phyloP scores from a whole-genome alignment of 1,140 invertebrate genomes.

The Drosophila pachea region DNA sequence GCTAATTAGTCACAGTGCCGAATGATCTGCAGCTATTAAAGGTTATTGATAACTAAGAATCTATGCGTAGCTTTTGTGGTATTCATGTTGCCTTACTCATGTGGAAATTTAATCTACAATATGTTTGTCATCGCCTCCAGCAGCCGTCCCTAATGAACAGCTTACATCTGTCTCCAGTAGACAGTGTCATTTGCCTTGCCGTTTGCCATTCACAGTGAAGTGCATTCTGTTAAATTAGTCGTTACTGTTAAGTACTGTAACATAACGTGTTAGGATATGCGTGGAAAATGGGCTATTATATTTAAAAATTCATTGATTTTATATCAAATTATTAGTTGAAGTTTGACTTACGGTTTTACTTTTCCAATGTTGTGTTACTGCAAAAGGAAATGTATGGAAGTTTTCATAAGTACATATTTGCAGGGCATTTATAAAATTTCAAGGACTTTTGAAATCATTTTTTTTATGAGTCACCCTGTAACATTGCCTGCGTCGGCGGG shows the following conservation, averaged over 20 bases:
- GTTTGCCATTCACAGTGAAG: conserved; percentile 23
- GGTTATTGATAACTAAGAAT: not conserved
- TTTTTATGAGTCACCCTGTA: conserved; percentile 16
- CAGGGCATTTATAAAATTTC: conserved; percentile 16
- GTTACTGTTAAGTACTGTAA: conserved; percentile 20
- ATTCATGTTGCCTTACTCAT: conserved; percentile 4
- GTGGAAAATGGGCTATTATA: too few species aligned
- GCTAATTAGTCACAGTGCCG: not conserved
- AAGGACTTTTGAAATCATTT: conserved; percentile 21
- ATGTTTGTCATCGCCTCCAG: conserved; percentile 13
- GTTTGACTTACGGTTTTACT: too few species aligned
- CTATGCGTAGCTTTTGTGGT: not conserved
- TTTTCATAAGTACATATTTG: not conserved
- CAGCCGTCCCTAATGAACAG: conserved; percentile 37
- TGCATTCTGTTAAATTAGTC: conserved; percentile 26
- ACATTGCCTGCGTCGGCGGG: not conserved
- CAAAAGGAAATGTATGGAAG: too few species aligned
- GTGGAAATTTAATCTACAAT: conserved; percentile 2
- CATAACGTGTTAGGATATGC: too few species aligned
- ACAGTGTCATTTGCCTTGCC: conserved; percentile 31
- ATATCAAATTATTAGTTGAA: too few species aligned
- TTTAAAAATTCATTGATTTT: too few species aligned
- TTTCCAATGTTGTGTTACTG: too few species aligned
- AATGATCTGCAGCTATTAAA: conserved; percentile 1
- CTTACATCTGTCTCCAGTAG: conserved; percentile 38